phyloP scores from a whole-genome alignment of 2,113 vertebrate species.

The Vidua macroura region DNA sequence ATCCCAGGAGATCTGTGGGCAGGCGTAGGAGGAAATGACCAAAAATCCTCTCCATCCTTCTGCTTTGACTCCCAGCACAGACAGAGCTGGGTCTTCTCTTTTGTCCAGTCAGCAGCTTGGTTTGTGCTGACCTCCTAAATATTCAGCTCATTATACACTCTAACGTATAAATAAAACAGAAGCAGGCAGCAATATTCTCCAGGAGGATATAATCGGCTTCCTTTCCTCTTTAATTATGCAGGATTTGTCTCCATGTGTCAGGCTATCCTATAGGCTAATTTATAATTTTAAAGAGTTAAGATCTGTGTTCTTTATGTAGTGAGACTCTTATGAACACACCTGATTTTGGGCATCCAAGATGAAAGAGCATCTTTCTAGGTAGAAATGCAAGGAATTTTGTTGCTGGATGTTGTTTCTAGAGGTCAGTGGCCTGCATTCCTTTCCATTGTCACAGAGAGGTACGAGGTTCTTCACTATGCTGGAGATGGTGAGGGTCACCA shows the following conservation, averaged over 20 bases:
- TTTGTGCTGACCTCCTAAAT: slow-evolving; percentile 73
- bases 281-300: slow-evolving; percentile 35
- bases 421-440: neutral
- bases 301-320: neutral
- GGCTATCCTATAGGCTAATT: slow-evolving; percentile 12
- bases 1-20: neutral
- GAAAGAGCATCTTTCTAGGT: neutral
- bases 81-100: slow-evolving; percentile 32
- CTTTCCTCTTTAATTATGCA: slow-evolving; percentile 64
- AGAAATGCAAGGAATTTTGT: neutral
- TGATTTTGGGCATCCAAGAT: neutral
- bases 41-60: neutral
- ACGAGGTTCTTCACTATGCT: neutral
- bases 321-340: neutral
- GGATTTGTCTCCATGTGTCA: slow-evolving; percentile 64
- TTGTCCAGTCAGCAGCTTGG: slow-evolving; percentile 63
- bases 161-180: slow-evolving; percentile 66
- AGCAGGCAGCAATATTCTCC: slow-evolving; percentile 63
- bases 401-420: neutral
- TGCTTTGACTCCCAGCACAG: neutral
- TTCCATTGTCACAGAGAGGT: fast-evolving
- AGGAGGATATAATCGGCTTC: slow-evolving; percentile 65
- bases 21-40: neutral
- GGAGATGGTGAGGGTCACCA: neutral
- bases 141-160: slow-evolving; percentile 63